These are phyloP conservation scores for Lottia scabra DNA, from an alignment of 2,888 invertebrate species.

Conservation along the genomic window DNA sequence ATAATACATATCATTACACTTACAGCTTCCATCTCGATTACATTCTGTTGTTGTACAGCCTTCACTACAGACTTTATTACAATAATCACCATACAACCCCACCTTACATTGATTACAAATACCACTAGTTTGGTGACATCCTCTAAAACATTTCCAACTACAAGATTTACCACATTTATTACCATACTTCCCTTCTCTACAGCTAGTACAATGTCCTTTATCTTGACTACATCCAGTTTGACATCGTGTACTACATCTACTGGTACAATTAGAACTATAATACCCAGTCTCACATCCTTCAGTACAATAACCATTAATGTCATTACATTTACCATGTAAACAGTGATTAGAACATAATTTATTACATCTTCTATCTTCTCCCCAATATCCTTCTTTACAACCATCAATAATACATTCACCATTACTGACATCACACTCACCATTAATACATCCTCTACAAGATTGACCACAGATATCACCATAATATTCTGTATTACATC, in stretches of 20 bases:
- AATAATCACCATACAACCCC: slow-evolving; percentile 15
- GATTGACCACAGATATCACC: neutral
- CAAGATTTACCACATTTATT: neutral
- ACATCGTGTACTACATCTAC: neutral
- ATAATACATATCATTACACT: slow-evolving; percentile 8
- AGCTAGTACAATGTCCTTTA: neutral
- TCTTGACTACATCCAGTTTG: neutral
- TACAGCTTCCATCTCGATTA: slow-evolving; percentile 17
- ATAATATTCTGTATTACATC: neutral
- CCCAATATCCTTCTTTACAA: neutral
- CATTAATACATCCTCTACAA: neutral
- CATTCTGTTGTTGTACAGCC: neutral
- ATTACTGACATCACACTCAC: neutral
- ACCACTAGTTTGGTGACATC: slow-evolving; percentile 15
- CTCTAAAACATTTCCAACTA: neutral
- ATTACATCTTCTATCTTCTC: neutral
- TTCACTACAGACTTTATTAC: neutral
- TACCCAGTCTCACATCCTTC: neutral
- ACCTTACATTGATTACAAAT: slow-evolving; percentile 8
- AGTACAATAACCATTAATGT: neutral
- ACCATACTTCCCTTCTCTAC: neutral
- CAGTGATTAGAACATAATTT: no score
- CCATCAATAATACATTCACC: neutral
- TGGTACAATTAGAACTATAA: neutral
- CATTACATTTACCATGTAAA: neutral